Percentiles rank a stretch among this genome's conserved stretches.
Evolutionary conservation across 2,797 vertebrate species (phyloP).

Genomic region (Cynopterus sphinx): DNA sequence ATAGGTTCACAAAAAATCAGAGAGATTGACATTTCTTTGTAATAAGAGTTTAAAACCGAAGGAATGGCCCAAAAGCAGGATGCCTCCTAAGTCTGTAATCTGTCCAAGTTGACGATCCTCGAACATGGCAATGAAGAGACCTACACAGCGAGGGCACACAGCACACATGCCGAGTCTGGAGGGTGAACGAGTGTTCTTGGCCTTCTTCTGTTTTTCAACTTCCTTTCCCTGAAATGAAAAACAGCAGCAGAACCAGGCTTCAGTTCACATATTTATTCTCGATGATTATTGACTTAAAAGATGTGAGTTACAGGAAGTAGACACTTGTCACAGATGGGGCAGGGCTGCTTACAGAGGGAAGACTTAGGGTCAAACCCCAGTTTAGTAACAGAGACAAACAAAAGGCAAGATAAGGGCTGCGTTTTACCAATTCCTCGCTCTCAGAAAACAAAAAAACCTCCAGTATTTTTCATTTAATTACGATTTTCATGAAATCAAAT

Average conservation of each 20-base stretch:
- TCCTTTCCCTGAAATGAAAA: conserved; percentile 32
- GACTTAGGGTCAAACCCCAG: neutral
- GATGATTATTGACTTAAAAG: neutral
- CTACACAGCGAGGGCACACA: accelerated
- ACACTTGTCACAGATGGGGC: neutral
- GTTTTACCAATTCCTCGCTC: neutral
- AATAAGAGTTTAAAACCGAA: neutral
- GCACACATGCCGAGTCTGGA: accelerated
- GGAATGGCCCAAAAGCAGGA: neutral
- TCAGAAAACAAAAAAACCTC: neutral
- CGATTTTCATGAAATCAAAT: neutral
- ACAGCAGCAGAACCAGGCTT: neutral
- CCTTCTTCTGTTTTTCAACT: neutral
- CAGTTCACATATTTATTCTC: neutral
- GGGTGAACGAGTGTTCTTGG: accelerated
- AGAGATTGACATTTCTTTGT: neutral
- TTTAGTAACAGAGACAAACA: neutral
- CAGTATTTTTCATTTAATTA: neutral
- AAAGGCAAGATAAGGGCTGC: neutral
- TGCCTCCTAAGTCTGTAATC: neutral
- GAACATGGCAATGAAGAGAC: accelerated
- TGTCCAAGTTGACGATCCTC: neutral
- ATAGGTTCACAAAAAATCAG: neutral
- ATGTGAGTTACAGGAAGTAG: neutral
- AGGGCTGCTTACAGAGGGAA: neutral